Base-by-base conservation (phyloP, 2,888 invertebrate genomes). In the Drosophila nr. perissopoda region DNA sequence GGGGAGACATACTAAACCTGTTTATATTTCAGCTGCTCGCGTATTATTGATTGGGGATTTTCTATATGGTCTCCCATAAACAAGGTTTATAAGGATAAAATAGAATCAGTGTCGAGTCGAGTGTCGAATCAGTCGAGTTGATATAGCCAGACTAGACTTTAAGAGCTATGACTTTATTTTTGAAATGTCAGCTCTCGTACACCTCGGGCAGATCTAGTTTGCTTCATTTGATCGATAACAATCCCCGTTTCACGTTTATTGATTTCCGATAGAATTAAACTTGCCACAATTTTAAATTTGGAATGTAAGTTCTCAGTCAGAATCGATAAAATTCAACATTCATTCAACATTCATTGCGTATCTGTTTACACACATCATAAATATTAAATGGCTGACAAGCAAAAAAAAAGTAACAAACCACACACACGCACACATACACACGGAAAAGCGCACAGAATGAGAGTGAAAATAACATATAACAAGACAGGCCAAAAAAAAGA, bases 351-450 rank as follows among this genome's bases (percentile, higher is more conserved):
- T 83, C 84, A 86, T 78, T 84, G 85, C 89, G 87, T 89, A 87
- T 87, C 87, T 87, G 87, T 89, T 87, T 87, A 87, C 85, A 83
- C 76, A 81, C 88, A 78, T 87, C 85, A 86, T 86, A 78, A 89
- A 85, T 85, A 84, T 76, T 85, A 87, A 87, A 89, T 89, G 75
- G 45, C 58, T 72, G 75, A 71, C 71, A 75, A 78, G 82, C 66
- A 78, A 62, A 80, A 76, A 60, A 38, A 57, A 52, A 64, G 40
- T 61, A 80, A 62, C 53, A 61, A 40, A 21, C 63, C 60, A 74
- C 53, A 72, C 49, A 53, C 49, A 64, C 45, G 57, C 60, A 58
- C 40, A 57, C 48, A 54, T 21, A 60, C 61, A 51, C 10, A 36
- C 11, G 64, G 49, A 62, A 42, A 59, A 62, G 54, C 16, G 25